A percentile compares a stretch with the other conserved stretches of the same genome.
Evolutionary conservation across 35 echinoderm and acorn worm genomes (phyloP).

Genomic region (Diadema setosum): DNA sequence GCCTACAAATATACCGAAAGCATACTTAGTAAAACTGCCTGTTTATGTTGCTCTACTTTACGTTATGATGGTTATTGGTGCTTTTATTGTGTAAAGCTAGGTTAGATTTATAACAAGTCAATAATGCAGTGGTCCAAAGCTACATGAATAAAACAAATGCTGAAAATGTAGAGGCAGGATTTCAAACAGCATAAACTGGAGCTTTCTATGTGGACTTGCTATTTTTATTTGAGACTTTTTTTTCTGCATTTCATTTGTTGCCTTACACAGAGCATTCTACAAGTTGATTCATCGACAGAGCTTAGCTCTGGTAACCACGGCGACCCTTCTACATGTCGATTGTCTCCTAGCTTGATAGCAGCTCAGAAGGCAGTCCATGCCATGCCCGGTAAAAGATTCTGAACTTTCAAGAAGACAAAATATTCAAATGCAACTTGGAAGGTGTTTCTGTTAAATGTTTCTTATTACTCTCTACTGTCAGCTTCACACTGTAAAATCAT

Average conservation of each 20-base stretch:
- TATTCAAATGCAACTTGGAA: no score
- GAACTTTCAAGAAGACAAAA: no score
- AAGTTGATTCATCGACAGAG: not conserved
- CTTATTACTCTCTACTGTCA: no score
- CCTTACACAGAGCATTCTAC: not conserved
- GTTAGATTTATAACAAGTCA: no score
- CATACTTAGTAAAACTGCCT: no score
- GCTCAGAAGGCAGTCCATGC: constrained; percentile 23
- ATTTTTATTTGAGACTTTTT: not conserved
- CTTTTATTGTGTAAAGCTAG: no score
- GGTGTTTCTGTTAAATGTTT: no score
- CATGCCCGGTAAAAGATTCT: not conserved
- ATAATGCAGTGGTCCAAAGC: no score
- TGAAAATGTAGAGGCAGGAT: not conserved
- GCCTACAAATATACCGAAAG: no score
- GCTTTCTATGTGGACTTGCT: not conserved
- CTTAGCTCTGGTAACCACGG: not conserved
- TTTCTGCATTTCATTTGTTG: not conserved
- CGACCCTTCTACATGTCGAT: not conserved
- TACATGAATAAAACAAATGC: not conserved
- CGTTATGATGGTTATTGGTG: no score
- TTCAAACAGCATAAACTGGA: not conserved
- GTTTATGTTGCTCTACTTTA: no score
- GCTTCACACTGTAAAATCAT: no score
- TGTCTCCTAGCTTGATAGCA: constrained; percentile 5